These are phyloP conservation scores for Ciconia boyciana DNA, from an alignment of 2,113 vertebrate species.

Conservation along the genomic window DNA sequence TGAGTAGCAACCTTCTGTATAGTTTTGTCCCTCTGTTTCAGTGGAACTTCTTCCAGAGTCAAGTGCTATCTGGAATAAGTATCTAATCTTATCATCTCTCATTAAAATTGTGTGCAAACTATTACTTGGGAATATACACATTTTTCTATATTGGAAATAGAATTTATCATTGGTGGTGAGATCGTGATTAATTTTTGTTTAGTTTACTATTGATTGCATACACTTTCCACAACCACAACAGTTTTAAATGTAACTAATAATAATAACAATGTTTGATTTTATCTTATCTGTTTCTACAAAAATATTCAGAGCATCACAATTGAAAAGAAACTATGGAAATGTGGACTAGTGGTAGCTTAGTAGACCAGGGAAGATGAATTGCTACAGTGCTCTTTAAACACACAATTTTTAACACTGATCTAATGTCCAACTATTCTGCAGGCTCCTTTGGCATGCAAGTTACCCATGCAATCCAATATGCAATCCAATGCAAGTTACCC, in stretches of 20 bases:
- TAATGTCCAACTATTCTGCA: background rate
- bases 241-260: background rate
- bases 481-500: background rate
- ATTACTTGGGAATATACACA: background rate
- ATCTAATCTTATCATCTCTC: background rate
- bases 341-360: background rate
- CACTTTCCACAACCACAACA: background rate
- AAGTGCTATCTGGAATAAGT: background rate
- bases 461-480: background rate
- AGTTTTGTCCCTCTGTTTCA: background rate
- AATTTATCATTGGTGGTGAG: background rate
- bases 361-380: background rate
- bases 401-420: background rate
- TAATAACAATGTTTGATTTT: background rate
- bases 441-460: background rate
- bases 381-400: background rate
- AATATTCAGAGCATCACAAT: background rate
- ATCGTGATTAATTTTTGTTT: background rate
- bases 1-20: background rate
- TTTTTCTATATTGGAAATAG: background rate
- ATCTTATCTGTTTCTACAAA: background rate
- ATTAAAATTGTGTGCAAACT: background rate
- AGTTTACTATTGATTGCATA: background rate
- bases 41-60: background rate
- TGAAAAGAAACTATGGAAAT: background rate